phyloP scores from a whole-genome alignment of 2,113 vertebrate species.

The Corvus hawaiiensis region DNA sequence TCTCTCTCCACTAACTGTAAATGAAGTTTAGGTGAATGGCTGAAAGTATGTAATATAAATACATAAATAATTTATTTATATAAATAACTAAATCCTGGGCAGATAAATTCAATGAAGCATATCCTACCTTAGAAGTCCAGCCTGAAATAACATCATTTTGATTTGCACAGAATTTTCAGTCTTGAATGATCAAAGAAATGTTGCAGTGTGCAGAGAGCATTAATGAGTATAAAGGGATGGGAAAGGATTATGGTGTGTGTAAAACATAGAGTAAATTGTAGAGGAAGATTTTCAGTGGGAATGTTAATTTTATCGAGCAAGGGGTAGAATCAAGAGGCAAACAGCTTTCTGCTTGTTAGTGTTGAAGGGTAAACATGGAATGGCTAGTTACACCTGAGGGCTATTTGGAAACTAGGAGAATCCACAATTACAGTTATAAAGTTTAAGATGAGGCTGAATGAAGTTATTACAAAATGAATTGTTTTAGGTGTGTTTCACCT shows the following conservation, averaged over 20 bases:
- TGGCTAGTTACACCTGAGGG: background rate
- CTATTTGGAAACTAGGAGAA: background rate
- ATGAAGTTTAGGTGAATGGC: background rate
- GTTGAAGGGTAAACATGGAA: background rate
- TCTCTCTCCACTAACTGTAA: background rate
- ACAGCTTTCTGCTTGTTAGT: background rate
- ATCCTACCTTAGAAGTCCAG: background rate
- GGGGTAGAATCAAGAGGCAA: background rate
- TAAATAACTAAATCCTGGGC: background rate
- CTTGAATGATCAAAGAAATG: conserved; percentile 15
- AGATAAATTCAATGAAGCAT: background rate
- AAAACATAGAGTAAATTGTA: background rate
- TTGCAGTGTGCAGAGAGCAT: background rate
- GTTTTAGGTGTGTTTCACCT: background rate
- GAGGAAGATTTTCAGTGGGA: background rate
- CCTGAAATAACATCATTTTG: background rate
- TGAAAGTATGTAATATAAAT: background rate
- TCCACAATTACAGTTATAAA: background rate
- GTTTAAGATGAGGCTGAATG: background rate
- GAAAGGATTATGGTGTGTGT: background rate
- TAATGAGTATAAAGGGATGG: background rate
- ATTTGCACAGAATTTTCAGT: background rate
- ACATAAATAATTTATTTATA: background rate
- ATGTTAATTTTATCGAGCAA: background rate
- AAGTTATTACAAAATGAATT: background rate